These are phyloP conservation scores for Drosophila paramelanica DNA, from an alignment of 2,888 invertebrate genomes.

Conservation along the genomic window DNA sequence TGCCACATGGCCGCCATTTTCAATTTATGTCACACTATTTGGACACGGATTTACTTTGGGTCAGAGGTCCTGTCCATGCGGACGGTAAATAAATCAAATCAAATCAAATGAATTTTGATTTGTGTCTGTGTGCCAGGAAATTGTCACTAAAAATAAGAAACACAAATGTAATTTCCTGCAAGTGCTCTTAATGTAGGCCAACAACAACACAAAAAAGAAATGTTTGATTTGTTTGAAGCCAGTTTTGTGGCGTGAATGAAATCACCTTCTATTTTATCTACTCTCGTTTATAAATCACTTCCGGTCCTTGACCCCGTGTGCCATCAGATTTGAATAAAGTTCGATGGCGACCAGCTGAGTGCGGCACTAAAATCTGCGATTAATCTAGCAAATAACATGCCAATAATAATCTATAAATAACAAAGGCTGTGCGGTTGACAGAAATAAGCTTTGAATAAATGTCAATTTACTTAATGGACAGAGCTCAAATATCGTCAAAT, in stretches of 20 bases:
- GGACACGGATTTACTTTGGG: slow-evolving; percentile 43
- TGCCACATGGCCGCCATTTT: slow-evolving; percentile 58
- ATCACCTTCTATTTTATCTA: slow-evolving; percentile 16
- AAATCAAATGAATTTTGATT: slow-evolving; percentile 56
- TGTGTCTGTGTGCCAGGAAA: slow-evolving; percentile 40
- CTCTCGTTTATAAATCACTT: slow-evolving; percentile 34
- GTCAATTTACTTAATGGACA: too few relatives aligned
- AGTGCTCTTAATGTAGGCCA: slow-evolving; percentile 27
- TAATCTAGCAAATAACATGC: background rate
- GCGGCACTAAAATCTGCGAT: slow-evolving; percentile 4
- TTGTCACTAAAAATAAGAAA: slow-evolving; percentile 63
- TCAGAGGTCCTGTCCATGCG: slow-evolving; percentile 15
- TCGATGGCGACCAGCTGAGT: background rate
- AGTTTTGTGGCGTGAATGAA: slow-evolving; percentile 1
- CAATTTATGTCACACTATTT: slow-evolving; percentile 68
- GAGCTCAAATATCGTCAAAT: background rate
- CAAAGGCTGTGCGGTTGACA: background rate
- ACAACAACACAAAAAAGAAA: slow-evolving; percentile 2
- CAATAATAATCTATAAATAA: background rate
- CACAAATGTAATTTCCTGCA: slow-evolving; percentile 62
- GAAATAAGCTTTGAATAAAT: too few relatives aligned
- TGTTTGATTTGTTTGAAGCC: slow-evolving; percentile 3
- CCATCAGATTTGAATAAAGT: slow-evolving; percentile 10
- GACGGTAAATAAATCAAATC: slow-evolving; percentile 67
- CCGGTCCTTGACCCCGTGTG: slow-evolving; percentile 20